Percentiles rank a stretch among this genome's conserved stretches.
phyloP scores from a whole-genome alignment of 2,888 invertebrate genomes.

The Zeuzera pyrina region DNA sequence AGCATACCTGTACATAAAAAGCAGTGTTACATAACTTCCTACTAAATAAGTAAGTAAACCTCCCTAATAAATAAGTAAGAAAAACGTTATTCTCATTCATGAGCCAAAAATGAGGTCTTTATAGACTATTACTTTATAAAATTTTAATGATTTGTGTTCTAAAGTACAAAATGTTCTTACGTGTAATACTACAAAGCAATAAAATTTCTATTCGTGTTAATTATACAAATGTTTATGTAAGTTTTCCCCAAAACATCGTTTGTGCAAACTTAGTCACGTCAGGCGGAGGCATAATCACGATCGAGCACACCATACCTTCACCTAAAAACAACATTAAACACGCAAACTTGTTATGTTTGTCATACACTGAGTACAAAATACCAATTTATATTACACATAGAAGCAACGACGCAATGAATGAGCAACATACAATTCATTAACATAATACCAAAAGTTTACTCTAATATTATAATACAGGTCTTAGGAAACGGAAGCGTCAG shows the following conservation, averaged over 20 bases:
- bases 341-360: background rate
- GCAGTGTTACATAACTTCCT: too few relatives aligned
- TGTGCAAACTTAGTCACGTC: slow-evolving; percentile 65
- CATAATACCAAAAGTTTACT: slow-evolving; percentile 12
- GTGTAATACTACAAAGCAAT: background rate
- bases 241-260: slow-evolving; percentile 52
- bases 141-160: background rate
- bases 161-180: too few relatives aligned
- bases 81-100: too few relatives aligned
- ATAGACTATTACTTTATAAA: background rate
- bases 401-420: slow-evolving; percentile 25
- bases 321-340: background rate
- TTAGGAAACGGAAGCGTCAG: slow-evolving; percentile 65
- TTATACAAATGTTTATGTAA: slow-evolving; percentile 60
- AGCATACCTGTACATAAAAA: too few relatives aligned
- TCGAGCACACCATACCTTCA: slow-evolving; percentile 20
- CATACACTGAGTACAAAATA: background rate
- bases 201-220: background rate
- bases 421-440: too few relatives aligned
- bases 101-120: too few relatives aligned
- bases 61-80: too few relatives aligned
- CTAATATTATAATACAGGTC: slow-evolving; percentile 16
- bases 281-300: slow-evolving; percentile 43
- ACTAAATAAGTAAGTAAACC: too few relatives aligned
- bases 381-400: background rate